Conservation (phyloP, 1,140 invertebrate species). For the Drosophila grimshawi region DNA sequence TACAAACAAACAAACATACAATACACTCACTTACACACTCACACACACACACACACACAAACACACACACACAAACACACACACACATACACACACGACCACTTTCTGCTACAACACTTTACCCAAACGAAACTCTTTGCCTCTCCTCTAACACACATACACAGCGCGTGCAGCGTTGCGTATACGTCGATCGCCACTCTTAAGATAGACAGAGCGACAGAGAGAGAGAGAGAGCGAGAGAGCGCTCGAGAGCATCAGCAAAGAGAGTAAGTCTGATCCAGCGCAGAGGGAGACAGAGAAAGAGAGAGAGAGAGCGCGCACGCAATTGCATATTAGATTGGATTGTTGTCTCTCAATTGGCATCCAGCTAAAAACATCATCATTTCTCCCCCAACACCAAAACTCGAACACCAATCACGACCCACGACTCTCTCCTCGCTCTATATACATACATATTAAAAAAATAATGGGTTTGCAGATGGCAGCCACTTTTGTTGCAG, state of each 20-base stretch:
- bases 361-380: conserved; percentile 1
- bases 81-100: conserved; percentile 11
- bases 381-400: conserved; percentile 11
- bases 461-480: conserved; percentile 84
- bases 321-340: conserved; percentile 20
- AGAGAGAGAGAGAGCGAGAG: conserved; percentile 9
- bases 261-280: conserved; percentile 51
- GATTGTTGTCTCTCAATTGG: conserved; percentile 37
- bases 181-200: conserved; percentile 12
- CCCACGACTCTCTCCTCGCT: conserved; percentile 15
- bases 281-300: background rate
- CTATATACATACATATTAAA: conserved; percentile 25
- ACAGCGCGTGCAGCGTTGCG: conserved; percentile 17
- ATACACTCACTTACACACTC: background rate
- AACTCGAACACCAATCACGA: background rate
- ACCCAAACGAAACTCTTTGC: background rate
- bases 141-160: conserved; percentile 5
- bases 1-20: conserved; percentile 25
- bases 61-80: conserved; percentile 10
- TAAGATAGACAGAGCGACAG: background rate
- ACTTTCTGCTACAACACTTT: conserved; percentile 14
- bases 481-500: conserved; percentile 78
- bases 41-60: conserved; percentile 2
- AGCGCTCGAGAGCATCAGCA: conserved; percentile 24
- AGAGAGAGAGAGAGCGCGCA: background rate